Conservation (phyloP, 2,888 invertebrate species). For the Ichneumoninae sp. region DNA sequence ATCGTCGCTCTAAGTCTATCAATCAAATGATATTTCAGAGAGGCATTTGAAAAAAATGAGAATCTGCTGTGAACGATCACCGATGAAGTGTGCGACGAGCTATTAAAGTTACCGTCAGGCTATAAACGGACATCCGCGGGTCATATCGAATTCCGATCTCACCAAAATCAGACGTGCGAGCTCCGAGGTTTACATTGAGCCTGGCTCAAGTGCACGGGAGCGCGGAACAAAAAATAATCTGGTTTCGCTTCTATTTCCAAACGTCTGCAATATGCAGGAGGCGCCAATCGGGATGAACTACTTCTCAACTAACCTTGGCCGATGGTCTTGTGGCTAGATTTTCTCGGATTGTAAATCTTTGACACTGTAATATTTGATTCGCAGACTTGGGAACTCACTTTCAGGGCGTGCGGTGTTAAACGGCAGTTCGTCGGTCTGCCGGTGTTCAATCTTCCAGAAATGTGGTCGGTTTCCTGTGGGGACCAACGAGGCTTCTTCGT, state of each 20-base stretch:
- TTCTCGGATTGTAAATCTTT: not conserved
- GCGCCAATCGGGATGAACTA: not conserved
- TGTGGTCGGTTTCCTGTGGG: slow-evolving; percentile 39
- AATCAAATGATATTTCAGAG: too few relatives aligned
- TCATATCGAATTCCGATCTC: not conserved
- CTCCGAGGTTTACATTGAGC: not conserved
- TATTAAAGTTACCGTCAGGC: not conserved
- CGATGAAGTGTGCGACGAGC: not conserved
- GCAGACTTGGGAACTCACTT: slow-evolving; percentile 70
- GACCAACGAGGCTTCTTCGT: not conserved
- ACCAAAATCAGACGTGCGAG: not conserved
- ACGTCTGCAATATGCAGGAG: not conserved
- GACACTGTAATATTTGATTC: not conserved
- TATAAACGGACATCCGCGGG: not conserved
- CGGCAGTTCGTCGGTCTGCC: slow-evolving; percentile 71
- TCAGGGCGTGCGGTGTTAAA: slow-evolving; percentile 75
- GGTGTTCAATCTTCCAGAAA: slow-evolving; percentile 23
- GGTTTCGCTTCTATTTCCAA: not conserved
- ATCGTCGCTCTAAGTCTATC: too few relatives aligned
- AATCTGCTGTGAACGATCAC: not conserved
- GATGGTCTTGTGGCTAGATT: not conserved
- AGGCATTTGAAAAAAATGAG: not conserved
- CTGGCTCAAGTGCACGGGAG: not conserved
- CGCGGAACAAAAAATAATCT: not conserved
- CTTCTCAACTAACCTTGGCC: not conserved